Percentiles rank a stretch among this genome's conserved stretches.
phyloP scores from a whole-genome alignment of 2,797 vertebrate species.

The Euphonia xanthogaster region DNA sequence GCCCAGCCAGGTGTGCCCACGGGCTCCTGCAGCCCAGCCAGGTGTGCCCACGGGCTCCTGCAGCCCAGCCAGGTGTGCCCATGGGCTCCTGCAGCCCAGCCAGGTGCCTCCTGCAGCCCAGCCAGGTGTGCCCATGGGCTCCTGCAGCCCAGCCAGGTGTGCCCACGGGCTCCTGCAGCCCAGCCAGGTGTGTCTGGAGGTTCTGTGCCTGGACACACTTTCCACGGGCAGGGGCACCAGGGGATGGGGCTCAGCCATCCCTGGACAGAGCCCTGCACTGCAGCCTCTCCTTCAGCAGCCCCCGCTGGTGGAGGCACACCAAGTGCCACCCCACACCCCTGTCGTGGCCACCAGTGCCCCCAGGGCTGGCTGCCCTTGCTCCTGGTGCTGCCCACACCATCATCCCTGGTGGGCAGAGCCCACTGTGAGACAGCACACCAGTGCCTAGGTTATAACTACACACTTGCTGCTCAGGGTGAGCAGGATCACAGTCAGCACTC shows the following conservation, averaged over 20 bases:
- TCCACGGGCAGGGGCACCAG: rapidly evolving
- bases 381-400: background rate
- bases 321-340: background rate
- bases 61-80: no score
- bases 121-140: background rate
- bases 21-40: no score
- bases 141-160: background rate
- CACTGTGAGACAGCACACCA: background rate
- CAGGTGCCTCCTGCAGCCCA: background rate
- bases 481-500: background rate
- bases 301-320: background rate
- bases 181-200: background rate
- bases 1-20: no score
- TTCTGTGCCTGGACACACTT: background rate
- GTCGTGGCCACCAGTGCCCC: background rate
- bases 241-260: rapidly evolving
- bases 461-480: background rate
- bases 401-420: background rate
- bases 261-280: background rate
- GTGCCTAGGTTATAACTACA: background rate
- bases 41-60: no score
- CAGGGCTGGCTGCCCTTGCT: background rate
- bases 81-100: no score
- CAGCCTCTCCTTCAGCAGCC: background rate
- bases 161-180: background rate